These are phyloP conservation scores for Taenioides sp. DNA, from an alignment of 2,797 vertebrate genomes.

Conservation along the genomic window DNA sequence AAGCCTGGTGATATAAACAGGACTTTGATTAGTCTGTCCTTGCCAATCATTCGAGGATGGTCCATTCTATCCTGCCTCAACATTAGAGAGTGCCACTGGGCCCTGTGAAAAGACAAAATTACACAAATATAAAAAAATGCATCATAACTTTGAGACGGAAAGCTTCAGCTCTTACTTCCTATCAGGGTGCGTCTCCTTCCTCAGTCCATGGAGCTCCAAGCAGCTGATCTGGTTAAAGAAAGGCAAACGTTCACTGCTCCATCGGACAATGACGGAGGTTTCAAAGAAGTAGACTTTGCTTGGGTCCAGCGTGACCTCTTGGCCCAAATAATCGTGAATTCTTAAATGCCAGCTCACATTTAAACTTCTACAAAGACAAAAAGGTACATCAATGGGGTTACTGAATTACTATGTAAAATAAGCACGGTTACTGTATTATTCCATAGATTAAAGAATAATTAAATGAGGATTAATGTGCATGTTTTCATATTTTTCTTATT, in stretches of 20 bases:
- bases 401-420: not conserved
- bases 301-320: slow-evolving; percentile 64
- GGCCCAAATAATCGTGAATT: slow-evolving; percentile 67
- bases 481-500: too few relatives aligned
- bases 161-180: slow-evolving; percentile 22
- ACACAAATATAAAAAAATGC: not conserved
- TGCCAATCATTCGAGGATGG: slow-evolving; percentile 52
- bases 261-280: slow-evolving; percentile 78
- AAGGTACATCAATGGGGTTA: not conserved
- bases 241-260: slow-evolving; percentile 70
- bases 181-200: slow-evolving; percentile 8
- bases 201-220: slow-evolving; percentile 81
- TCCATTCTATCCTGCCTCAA: slow-evolving; percentile 65
- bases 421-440: not conserved
- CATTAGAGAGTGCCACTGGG: slow-evolving; percentile 80
- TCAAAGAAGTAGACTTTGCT: slow-evolving; percentile 70
- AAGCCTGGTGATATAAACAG: slow-evolving; percentile 73
- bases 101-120: slow-evolving; percentile 62
- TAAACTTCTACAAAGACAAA: slow-evolving; percentile 56
- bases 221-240: slow-evolving; percentile 57
- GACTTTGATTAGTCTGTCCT: slow-evolving; percentile 76
- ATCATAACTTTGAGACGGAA: not conserved
- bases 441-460: not conserved
- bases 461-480: too few relatives aligned
- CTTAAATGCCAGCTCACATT: slow-evolving; percentile 81